Base-by-base conservation (phyloP, 2,888 invertebrate species). In the Polydrusus cervinus region DNA sequence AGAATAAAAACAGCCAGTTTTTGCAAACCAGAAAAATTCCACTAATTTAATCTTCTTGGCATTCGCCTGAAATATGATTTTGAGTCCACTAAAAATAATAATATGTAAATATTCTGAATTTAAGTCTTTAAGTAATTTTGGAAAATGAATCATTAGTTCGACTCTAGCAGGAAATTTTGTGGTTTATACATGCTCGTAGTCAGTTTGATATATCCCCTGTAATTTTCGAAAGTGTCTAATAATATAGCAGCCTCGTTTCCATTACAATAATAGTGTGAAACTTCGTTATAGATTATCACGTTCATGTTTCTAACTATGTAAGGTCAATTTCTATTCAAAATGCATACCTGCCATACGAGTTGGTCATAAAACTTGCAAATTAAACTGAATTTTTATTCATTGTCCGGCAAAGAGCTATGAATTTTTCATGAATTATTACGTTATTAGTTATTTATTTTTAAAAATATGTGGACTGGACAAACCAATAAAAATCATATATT, bases 181-280 rank as follows among this genome's bases (percentile, higher is more conserved):
- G 76, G 76, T 62, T 49, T 61, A 70, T 70, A 70, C 69, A 70
- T 76, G 69, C 51, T 65, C 71, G 40, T 38, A 70, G 49, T 47
- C 64, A 51, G 57, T 76, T 70, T 76, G 74, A 76, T 76, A 76
- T 76, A 76, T 76, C 65, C 74, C 70, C 74, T 62, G 66, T 76
- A 76, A 76, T 76, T 76, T 76, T 76, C 73, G 18, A 40, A 69
- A 16, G 49, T 53, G 65, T 62, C 67, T 71, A 66, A 66, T 67
- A 74, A 70, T 74, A 74, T 66, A 67, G 65, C 71, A 60, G 71
- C 61, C 51, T 76, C 73, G 74, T 76, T 76, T 74, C 76, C 70
- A 74, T 76, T 76, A 76, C 66, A 76, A 76, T 76, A 76, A 74
- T 71, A 74, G 74, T 64, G 20, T 57, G 34, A 43, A 70, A 53